Base-by-base conservation (phyloP, 2,797 vertebrate species). In the Basileuterus tristriatus region DNA sequence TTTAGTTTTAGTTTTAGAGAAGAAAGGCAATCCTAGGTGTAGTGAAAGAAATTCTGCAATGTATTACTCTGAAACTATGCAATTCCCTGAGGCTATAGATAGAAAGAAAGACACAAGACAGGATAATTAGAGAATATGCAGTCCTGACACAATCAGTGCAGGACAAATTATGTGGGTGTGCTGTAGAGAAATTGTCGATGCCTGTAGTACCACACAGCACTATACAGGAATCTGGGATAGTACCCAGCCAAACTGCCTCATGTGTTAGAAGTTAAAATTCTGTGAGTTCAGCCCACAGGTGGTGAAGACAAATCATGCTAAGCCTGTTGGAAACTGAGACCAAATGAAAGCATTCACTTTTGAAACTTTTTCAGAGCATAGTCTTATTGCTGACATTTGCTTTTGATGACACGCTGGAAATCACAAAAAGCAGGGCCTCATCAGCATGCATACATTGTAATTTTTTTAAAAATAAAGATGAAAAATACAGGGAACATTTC, bases 361-460 rank as follows among this genome's bases (percentile, higher is more conserved):
- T 81, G 50, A 90, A 88, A 88, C 46, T 83, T 88, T 77, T 90
- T 65, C 94, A 83, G 72, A 39, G 50, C 22, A 11, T 0, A 56
- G 24, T 34, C 27, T 85, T 86, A 41, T 62, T 71, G n/a, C 36
- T 81, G 91, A 43, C 26, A 65, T 76, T 81, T 78, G 22, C 53
- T 93, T 95, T 83, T 83, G 39, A 77, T 50, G 82, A 30, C n/a
- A 60, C 43, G 12, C 58, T 88, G 39, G 63, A 85, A 94, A 93
- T 29, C 50, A 90, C 55, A 75, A 91, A 72, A 43, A 78, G 23
- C 39, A 72, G 43, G 24, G 50, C n/a, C 16, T 90, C 69, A 55
- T 83, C 83, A 88, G 36, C 26, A 43, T 72, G 30, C 36, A 85
- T 17, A 55, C 16, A 44, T 18, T 56, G n/a, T 24, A 83, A 91